Evolutionary conservation across 2,797 vertebrate species (phyloP).

Genomic region (Hydrophis major): DNA sequence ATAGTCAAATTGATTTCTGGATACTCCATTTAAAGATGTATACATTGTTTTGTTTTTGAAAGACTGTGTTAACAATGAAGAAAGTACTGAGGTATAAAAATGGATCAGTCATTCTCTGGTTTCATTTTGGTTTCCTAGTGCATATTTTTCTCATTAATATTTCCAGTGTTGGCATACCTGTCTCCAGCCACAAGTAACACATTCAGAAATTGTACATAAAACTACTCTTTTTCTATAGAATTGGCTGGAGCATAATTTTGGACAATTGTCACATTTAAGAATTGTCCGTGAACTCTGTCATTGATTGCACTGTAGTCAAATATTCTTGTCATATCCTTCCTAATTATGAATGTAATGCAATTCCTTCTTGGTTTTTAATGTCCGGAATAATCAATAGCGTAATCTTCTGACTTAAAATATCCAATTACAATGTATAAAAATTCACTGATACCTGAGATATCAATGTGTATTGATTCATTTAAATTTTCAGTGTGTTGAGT

Average conservation of each 20-base stretch:
- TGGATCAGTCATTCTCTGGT: neutral
- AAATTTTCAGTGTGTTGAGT: neutral
- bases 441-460: neutral
- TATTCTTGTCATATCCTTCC: neutral
- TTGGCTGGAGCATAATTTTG: neutral
- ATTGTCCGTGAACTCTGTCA: neutral
- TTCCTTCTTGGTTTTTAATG: neutral
- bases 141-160: neutral
- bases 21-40: neutral
- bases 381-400: neutral
- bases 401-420: neutral
- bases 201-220: neutral
- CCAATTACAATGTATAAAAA: neutral
- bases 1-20: neutral
- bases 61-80: neutral
- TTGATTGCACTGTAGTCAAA: neutral
- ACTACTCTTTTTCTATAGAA: neutral
- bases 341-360: neutral
- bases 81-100: neutral
- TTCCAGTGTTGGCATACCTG: neutral
- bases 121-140: neutral
- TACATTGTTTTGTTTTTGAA: neutral
- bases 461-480: neutral
- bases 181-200: neutral
- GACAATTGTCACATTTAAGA: neutral